A percentile compares a stretch with the other conserved stretches of the same genome.
These are phyloP conservation scores for Pristionchus mayeri DNA, from an alignment of 2,888 invertebrate species.

Conservation along the genomic window DNA sequence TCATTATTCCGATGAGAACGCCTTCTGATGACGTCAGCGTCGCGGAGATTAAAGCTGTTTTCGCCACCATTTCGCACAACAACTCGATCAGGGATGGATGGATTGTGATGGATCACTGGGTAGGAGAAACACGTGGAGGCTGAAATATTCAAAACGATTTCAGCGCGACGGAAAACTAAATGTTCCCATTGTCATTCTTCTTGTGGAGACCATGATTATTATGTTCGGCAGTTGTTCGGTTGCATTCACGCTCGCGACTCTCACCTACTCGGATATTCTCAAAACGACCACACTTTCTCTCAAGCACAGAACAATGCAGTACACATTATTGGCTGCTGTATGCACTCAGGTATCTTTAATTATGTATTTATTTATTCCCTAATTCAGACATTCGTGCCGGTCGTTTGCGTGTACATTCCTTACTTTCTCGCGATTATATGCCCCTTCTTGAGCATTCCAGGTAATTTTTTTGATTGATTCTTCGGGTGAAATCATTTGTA, in stretches of 20 bases:
- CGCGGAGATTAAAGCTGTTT: background rate
- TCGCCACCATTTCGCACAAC: background rate
- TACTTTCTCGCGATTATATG: conserved; percentile 7
- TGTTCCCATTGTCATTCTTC: background rate
- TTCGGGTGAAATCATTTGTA: too few relatives aligned
- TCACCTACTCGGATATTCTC: background rate
- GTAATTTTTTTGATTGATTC: too few relatives aligned
- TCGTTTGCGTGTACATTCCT: conserved; percentile 1
- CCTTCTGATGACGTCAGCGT: background rate
- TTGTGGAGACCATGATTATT: background rate
- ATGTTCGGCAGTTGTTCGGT: conserved; percentile 3
- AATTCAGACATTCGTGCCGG: background rate
- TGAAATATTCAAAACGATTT: too few relatives aligned
- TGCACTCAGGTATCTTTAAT: background rate
- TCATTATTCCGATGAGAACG: background rate
- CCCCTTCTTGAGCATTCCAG: background rate
- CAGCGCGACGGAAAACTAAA: background rate
- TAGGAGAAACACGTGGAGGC: background rate
- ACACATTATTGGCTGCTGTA: background rate
- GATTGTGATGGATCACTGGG: conserved; percentile 6
- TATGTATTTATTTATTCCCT: background rate
- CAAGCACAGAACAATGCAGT: background rate
- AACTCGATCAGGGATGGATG: background rate
- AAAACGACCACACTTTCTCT: background rate
- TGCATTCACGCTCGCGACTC: background rate